Evolutionary conservation across 2,888 invertebrate genomes (phyloP).

Genomic region (Argyresthia goedartella): DNA sequence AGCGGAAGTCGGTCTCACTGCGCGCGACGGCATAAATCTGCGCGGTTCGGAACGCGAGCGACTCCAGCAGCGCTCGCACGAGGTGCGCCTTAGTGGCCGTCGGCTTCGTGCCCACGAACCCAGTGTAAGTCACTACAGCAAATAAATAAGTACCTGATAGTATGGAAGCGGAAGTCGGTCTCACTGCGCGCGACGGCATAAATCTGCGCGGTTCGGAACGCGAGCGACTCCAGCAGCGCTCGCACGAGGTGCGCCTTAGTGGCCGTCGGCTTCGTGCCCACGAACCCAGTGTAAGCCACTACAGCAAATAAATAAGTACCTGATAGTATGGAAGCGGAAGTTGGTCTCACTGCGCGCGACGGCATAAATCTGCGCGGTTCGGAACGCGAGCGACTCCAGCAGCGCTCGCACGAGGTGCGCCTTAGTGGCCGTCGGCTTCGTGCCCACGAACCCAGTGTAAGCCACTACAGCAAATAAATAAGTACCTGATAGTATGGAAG

Average conservation of each 20-base stretch:
- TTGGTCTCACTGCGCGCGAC: constrained; percentile 79
- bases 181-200: constrained; percentile 78
- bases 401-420: constrained; percentile 87
- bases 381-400: constrained; percentile 87
- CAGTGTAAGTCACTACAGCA: too few species aligned
- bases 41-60: constrained; percentile 85
- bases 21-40: constrained; percentile 82
- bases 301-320: too few species aligned
- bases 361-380: constrained; percentile 82
- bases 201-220: constrained; percentile 84
- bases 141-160: too few species aligned
- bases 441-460: constrained; percentile 87
- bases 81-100: constrained; percentile 83
- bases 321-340: constrained; percentile 70
- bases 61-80: constrained; percentile 86
- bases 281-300: constrained; percentile 88
- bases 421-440: constrained; percentile 78
- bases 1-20: constrained; percentile 57
- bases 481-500: constrained; percentile 72
- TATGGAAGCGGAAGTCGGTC: constrained; percentile 62
- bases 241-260: constrained; percentile 83
- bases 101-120: constrained; percentile 82
- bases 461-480: too few species aligned
- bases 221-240: constrained; percentile 88
- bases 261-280: constrained; percentile 81